Evolutionary conservation across 2,113 vertebrate genomes (phyloP).

Genomic region (Orycteropus afer): DNA sequence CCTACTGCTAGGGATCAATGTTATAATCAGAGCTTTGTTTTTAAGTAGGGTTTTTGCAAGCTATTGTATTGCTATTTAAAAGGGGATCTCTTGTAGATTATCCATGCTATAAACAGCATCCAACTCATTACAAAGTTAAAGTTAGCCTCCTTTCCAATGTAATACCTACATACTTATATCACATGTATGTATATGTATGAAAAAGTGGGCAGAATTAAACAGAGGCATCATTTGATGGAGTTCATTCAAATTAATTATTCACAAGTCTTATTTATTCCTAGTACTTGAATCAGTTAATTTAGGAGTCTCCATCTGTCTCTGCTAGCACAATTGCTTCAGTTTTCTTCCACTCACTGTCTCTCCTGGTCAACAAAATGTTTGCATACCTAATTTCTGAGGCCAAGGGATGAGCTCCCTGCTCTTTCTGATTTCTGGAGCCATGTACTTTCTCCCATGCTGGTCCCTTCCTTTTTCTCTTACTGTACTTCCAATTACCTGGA

Average conservation of each 20-base stretch:
- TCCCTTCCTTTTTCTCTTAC: not conserved
- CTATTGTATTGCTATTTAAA: not conserved
- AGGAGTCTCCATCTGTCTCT: not conserved
- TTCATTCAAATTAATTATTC: not conserved
- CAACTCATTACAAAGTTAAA: not conserved
- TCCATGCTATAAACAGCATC: not conserved
- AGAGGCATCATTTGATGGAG: constrained; percentile 18
- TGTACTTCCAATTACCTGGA: not conserved
- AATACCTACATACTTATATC: not conserved
- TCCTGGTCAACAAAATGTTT: not conserved
- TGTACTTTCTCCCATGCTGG: not conserved
- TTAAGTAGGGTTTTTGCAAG: not conserved
- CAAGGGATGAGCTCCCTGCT: not conserved
- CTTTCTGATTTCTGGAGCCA: not conserved
- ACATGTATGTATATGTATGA: not conserved
- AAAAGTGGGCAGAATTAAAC: not conserved
- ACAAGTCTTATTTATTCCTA: not conserved
- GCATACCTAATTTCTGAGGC: not conserved
- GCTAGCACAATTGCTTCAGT: accelerated
- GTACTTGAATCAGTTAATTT: too few relatives aligned
- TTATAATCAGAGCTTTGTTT: not conserved
- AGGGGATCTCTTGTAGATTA: not conserved
- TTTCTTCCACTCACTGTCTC: not conserved
- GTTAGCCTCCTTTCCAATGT: not conserved
- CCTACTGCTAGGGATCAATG: not conserved